Evolutionary conservation across 1,140 invertebrate species (phyloP).

Genomic region (Diploscapter pachys): DNA sequence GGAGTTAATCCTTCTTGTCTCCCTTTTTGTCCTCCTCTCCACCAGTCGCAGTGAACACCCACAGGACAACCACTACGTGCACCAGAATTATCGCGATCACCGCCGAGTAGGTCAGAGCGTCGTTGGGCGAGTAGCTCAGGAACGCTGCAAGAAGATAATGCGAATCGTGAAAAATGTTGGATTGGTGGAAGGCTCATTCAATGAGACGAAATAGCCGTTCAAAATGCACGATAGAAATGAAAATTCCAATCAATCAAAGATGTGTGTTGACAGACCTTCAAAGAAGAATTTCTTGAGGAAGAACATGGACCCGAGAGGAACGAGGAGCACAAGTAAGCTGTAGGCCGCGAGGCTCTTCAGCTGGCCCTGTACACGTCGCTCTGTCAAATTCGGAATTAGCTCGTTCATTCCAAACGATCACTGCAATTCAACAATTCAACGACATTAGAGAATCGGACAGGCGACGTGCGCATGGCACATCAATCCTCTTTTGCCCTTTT

Average conservation of each 20-base stretch:
- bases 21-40: slow-evolving; percentile 19
- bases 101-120: slow-evolving; percentile 39
- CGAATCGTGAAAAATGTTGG: not conserved
- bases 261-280: slow-evolving; percentile 29
- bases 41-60: slow-evolving; percentile 33
- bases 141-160: slow-evolving; percentile 22
- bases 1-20: slow-evolving; percentile 34
- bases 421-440: not conserved
- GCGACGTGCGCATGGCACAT: too few relatives aligned
- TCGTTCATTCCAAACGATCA: slow-evolving; percentile 33
- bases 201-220: not conserved
- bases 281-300: slow-evolving; percentile 36
- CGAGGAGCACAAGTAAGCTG: slow-evolving; percentile 39
- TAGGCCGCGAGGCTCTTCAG: slow-evolving; percentile 39
- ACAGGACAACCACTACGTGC: slow-evolving; percentile 39
- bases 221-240: not conserved
- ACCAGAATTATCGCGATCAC: slow-evolving; percentile 43
- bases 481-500: too few relatives aligned
- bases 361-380: slow-evolving; percentile 32
- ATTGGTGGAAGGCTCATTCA: not conserved
- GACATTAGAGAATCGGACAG: too few relatives aligned
- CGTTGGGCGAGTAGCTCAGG: slow-evolving; percentile 27
- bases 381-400: slow-evolving; percentile 41
- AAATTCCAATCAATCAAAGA: not conserved
- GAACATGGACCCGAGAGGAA: slow-evolving; percentile 41